Evolutionary conservation across 2,797 vertebrate species (phyloP).

Genomic region (Onychomys arenicola): DNA sequence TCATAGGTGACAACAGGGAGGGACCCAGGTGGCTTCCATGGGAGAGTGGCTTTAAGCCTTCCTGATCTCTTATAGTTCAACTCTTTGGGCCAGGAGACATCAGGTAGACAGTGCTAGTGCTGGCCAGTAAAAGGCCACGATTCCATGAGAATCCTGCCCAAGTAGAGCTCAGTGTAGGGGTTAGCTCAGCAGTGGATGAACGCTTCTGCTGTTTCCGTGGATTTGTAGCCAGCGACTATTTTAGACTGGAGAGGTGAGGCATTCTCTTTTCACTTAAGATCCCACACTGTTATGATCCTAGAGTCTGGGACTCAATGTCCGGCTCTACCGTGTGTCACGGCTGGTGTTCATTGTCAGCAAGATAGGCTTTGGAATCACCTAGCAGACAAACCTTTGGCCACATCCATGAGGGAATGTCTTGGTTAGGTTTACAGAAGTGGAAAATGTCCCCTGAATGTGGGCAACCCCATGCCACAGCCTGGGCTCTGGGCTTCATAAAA

Average conservation of each 20-base stretch:
- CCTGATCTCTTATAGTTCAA: accelerated
- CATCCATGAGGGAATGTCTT: neutral
- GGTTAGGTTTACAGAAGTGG: neutral
- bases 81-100: neutral
- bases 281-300: neutral
- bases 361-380: neutral
- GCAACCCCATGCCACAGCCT: neutral
- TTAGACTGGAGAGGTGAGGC: neutral
- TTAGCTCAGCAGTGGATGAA: accelerated
- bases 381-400: neutral
- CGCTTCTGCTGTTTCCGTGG: neutral
- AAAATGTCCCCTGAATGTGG: neutral
- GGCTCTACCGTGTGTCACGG: neutral
- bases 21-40: neutral
- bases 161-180: accelerated
- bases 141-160: too few species aligned
- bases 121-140: accelerated
- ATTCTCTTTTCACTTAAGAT: neutral
- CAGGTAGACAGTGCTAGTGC: neutral
- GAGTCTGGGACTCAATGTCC: neutral
- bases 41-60: too few species aligned
- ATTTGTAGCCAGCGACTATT: accelerated
- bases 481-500: neutral
- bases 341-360: neutral
- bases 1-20: too few species aligned